Evolutionary conservation across 2,888 invertebrate genomes (phyloP).

Genomic region (Dysmachus trigonus): DNA sequence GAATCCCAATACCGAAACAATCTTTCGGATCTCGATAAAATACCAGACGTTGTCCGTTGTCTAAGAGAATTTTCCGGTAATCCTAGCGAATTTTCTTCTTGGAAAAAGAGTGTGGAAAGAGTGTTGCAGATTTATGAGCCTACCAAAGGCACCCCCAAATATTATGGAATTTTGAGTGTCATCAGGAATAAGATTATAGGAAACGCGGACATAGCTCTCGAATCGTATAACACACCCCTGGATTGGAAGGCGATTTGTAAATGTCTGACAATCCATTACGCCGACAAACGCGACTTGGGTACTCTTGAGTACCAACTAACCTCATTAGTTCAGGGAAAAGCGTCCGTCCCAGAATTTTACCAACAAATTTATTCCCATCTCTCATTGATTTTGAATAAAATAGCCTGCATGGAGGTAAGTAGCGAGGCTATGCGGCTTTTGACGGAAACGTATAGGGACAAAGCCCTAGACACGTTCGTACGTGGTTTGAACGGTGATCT

Average conservation of each 20-base stretch:
- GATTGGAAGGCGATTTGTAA: constrained; percentile 43
- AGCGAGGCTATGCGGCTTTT: constrained; percentile 46
- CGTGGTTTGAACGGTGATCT: constrained; percentile 49
- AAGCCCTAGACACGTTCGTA: constrained; percentile 52
- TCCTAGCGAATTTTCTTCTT: constrained; percentile 40
- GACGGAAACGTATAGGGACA: constrained; percentile 49
- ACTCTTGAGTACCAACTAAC: constrained; percentile 49
- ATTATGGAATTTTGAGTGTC: constrained; percentile 46
- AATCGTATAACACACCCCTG: constrained; percentile 47
- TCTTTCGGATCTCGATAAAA: constrained; percentile 36
- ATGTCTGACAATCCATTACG: constrained; percentile 46
- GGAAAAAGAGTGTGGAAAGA: constrained; percentile 46
- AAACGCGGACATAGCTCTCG: constrained; percentile 44
- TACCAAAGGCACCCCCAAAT: constrained; percentile 44
- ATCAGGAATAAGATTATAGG: constrained; percentile 48
- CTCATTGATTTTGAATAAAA: constrained; percentile 48
- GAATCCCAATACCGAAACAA: constrained; percentile 18
- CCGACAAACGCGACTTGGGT: constrained; percentile 45
- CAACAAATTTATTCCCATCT: constrained; percentile 47
- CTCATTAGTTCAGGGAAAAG: constrained; percentile 39
- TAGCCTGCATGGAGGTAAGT: constrained; percentile 46
- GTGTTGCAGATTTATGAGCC: constrained; percentile 43
- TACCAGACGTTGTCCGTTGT: constrained; percentile 37
- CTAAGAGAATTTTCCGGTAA: constrained; percentile 43
- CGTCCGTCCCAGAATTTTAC: constrained; percentile 42